Evolutionary conservation across 2,888 invertebrate species (phyloP).

Genomic region (Euplexia lucipara): DNA sequence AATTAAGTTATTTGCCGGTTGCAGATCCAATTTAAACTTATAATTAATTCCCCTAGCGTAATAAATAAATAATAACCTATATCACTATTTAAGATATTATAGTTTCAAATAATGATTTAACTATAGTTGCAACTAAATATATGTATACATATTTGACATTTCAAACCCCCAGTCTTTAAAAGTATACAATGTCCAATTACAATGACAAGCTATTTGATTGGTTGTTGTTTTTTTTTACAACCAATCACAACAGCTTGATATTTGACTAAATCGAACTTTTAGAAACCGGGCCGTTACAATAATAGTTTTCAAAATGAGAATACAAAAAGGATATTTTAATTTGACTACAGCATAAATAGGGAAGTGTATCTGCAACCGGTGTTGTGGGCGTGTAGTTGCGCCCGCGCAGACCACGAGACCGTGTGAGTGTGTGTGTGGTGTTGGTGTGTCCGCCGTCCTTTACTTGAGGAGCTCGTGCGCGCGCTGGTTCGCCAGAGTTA

Average conservation of each 20-base stretch:
- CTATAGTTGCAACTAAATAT: constrained; percentile 15
- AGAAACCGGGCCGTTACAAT: background rate
- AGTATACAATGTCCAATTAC: background rate
- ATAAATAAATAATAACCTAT: constrained; percentile 14
- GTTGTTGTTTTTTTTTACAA: background rate
- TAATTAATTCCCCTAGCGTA: constrained; percentile 20
- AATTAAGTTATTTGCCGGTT: constrained; percentile 63
- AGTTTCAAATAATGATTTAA: constrained; percentile 17
- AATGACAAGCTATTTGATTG: background rate
- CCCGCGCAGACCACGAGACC: constrained; percentile 82
- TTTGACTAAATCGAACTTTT: constrained; percentile 16
- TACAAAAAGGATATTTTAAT: constrained; percentile 28
- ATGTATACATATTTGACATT: constrained; percentile 7
- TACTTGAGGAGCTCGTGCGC: constrained; percentile 99
- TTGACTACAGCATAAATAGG: constrained; percentile 20
- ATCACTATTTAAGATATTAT: constrained; percentile 10
- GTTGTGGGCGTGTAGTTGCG: constrained; percentile 40
- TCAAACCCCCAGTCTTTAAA: constrained; percentile 11
- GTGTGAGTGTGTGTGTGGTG: constrained; percentile 73
- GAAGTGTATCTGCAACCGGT: constrained; percentile 68
- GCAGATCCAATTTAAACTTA: constrained; percentile 59
- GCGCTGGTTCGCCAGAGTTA: constrained; percentile 98
- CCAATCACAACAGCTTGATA: background rate
- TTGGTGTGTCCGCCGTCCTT: constrained; percentile 83
- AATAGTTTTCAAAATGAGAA: constrained; percentile 8